Percentiles rank a stretch among this genome's conserved stretches.
Evolutionary conservation across 92 coral and sea anemone species (phyloP).

Genomic region (Parazoanthus darwini): DNA sequence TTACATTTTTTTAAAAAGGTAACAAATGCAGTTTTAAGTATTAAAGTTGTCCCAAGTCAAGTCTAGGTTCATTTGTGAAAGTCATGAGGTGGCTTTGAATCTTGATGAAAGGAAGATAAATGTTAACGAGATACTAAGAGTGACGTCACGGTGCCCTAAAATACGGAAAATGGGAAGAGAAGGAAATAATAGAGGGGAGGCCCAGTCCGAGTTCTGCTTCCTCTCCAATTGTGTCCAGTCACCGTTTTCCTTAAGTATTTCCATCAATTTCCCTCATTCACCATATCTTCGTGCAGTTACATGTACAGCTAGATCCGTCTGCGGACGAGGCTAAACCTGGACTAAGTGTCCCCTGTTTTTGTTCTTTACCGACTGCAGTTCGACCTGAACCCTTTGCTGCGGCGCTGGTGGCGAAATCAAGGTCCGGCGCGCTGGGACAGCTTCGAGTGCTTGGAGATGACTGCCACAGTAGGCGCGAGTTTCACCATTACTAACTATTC

Average conservation of each 20-base stretch:
- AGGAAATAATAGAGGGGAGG: no score
- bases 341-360: not conserved
- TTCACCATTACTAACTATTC: constrained; percentile 70
- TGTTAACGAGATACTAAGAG: no score
- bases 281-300: not conserved
- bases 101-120: no score
- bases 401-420: constrained; percentile 89
- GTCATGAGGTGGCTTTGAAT: no score
- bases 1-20: no score
- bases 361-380: constrained; percentile 51
- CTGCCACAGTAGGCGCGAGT: constrained; percentile 78
- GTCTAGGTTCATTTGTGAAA: no score
- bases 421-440: constrained; percentile 84
- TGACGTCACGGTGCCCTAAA: no score
- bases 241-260: no score
- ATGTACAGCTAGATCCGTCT: not conserved
- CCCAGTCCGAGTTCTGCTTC: not conserved
- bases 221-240: not conserved
- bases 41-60: no score
- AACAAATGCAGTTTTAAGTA: no score
- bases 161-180: no score
- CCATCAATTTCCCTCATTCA: not conserved
- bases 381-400: constrained; percentile 80
- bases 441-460: constrained; percentile 78
- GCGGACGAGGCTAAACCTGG: not conserved